These are phyloP conservation scores for Bothrops jararaca DNA, from an alignment of 2,113 vertebrate species.

Conservation along the genomic window DNA sequence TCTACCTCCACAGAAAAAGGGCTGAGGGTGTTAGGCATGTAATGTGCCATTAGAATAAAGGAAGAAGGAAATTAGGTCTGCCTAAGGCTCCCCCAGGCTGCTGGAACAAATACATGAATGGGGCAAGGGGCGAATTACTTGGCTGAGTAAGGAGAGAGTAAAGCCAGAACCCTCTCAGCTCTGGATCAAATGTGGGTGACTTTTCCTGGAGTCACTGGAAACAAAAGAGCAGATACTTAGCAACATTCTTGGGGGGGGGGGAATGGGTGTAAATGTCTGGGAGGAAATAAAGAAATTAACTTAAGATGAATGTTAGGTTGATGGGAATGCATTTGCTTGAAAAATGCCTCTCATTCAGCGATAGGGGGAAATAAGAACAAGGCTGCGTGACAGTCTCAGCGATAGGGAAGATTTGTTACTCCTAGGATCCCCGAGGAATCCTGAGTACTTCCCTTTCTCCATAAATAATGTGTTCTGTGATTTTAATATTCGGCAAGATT, in stretches of 20 bases:
- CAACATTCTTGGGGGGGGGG: not conserved
- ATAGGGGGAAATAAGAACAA: not conserved
- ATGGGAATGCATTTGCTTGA: not conserved
- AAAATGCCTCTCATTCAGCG: not conserved
- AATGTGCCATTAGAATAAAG: not conserved
- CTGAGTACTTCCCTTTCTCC: not conserved
- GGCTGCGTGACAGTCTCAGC: not conserved
- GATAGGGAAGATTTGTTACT: not conserved
- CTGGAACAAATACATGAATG: not conserved
- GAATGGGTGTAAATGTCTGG: not conserved
- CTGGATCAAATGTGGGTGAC: not conserved
- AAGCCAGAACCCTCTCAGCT: not conserved
- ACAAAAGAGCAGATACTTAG: not conserved
- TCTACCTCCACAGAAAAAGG: not conserved
- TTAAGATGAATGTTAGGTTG: not conserved
- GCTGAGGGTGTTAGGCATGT: not conserved
- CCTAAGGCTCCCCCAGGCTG: not conserved
- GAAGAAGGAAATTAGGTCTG: not conserved
- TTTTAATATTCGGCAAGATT: not conserved
- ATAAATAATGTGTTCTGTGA: not conserved
- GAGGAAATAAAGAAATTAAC: not conserved
- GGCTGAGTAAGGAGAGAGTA: not conserved
- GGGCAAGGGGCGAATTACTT: not conserved
- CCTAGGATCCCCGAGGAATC: not conserved
- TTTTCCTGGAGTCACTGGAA: not conserved